Base-by-base conservation (phyloP, 2,888 invertebrate genomes). In the Drosophila prolongata region DNA sequence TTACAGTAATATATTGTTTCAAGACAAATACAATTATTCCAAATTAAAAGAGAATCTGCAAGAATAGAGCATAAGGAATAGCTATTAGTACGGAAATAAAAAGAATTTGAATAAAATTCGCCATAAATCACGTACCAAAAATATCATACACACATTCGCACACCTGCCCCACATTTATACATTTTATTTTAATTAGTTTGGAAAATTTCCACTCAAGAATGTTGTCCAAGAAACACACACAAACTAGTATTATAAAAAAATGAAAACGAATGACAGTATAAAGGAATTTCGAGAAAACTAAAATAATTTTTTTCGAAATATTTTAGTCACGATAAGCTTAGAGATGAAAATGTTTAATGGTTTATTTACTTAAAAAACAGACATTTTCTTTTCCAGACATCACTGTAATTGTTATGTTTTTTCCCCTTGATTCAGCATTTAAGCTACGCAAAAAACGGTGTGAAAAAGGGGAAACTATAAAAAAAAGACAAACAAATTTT, bases 41-140 rank as follows among this genome's bases (percentile, higher is more conserved):
- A 80, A 84, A 77, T 76, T 66, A 90, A 84, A 78, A 74, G 71
- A 75, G 81, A 83, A 84, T 84, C 85, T 86, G 89, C 34, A 90
- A 89, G 10, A 13, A 73, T 42, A 87, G 8, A 37, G 14, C n/a
- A 10, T 38, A 55, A 16, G 6, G 14, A n/a, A 16, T 14, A 5
- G 0, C 0, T 4, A 72, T 86, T 72, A 81, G 64, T 37, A 35
- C 14, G 13, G 13, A n/a, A 16, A 34, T 13, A n/a, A 37, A 14
- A 50, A 66, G 10, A n/a, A 43, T 34, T 24, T 6, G n/a, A 35
- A 35, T 42, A 37, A 44, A 44, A 44, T 44, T n/a, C 47, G 9
- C 3, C n/a, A 67, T 16, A 38, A 40, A 55, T 43, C 67, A 65
- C 66, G 16, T 47, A 19, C 37, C 34, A 38, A 40, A 35, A 46